Base-by-base conservation (phyloP, 23 tunicate species). In the Halocynthia aurantium region DNA sequence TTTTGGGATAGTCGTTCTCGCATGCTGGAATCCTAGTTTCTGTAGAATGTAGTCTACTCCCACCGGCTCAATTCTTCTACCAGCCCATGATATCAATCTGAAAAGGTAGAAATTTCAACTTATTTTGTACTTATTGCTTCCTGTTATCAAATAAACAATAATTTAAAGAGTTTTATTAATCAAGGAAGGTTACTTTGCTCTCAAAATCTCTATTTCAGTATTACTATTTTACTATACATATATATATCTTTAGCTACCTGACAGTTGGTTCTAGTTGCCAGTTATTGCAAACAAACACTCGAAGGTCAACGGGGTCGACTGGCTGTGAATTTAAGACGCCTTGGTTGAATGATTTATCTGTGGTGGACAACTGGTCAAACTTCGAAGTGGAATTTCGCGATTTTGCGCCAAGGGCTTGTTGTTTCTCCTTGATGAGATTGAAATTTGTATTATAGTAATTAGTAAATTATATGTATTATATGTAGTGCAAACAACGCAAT, bases 231-330 rank as follows among this genome's bases (percentile, higher is more conserved):
- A 31, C 44, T 31, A 31, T 31, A 31, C 2, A 31, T 31, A 31
- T 31, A 31, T 31, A 31, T 31, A 0, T 31, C 44, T 4, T 31
- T 4, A 31, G 4, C 2, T 49, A 84, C 91, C 84, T 81, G 51
- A 92, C 85, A 9, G 92, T 82, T 7, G 99, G 99, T 54, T 88
- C 99, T 51, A 94, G 96, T 62, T 88, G 95, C 99, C 99, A 94
- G 52, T 84, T 86, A 64, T 88, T 88, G 87, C 99, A 94, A n/a
- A 73, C 73, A 74, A 87, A 94, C 22, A 70, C 82, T 52, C 99
- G 86, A n/a, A 82, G 44, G 63, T 94, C 99, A 6, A 81, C 75
- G 15, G 91, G 84, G 72, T 84, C 95, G 20, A 81, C 84, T 6
- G 69, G 78, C 21, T 54, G 78, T 19, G 78, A 64, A 17, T 74